Base-by-base conservation (phyloP, 2,113 vertebrate genomes). In the Puma concolor region DNA sequence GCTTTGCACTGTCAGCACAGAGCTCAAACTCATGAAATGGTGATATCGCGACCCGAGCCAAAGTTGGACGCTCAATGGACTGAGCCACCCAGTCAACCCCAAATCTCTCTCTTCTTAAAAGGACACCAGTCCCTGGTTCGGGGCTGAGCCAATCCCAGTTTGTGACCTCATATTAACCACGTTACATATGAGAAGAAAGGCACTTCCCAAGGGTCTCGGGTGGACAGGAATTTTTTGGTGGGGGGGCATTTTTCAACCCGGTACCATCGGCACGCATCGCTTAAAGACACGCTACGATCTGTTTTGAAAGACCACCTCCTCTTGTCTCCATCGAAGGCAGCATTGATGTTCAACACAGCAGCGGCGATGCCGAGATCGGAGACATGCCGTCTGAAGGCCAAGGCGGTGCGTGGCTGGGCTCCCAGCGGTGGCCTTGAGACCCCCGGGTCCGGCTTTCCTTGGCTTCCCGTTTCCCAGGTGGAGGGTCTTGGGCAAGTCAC, bases 221-320 rank as follows among this genome's bases (percentile, higher is more conserved):
- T 25, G 54, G 41, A 1, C 31, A 2, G 13, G n/a, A 17, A 2
- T 16, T 15, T 33, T 41, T 41, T 41, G 5, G 41, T 1, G 31
- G 27, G 48, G 27, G 25, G 19, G 2, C 10, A 0, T 19, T 33
- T 4, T 10, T n/a, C 5, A 15, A n/a, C 29, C 17, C 38, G 3
- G 63, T 3, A 9, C 4, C 2, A 0, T 0, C 2, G 50, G 8
- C 5, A 16, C 4, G 41, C 16, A 1, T 57, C 25, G 14, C 17
- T 3, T 10, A 8, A 41, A 17, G 41, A 15, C 69, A 14, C 0
- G 10, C 2, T 2, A 0, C 29, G 1, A 4, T 1, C 3, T 0
- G 0, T 4, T 16, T 16, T 9, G 36, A 44, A 41, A 8, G 48
- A 31, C 0, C 5, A 38, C 2, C 4, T 5, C 10, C 50, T 74